Evolutionary conservation across 2,888 invertebrate species (phyloP), one percentile per base, ranked within the genome.

Genomic region (Bimastos eiseni): DNA sequence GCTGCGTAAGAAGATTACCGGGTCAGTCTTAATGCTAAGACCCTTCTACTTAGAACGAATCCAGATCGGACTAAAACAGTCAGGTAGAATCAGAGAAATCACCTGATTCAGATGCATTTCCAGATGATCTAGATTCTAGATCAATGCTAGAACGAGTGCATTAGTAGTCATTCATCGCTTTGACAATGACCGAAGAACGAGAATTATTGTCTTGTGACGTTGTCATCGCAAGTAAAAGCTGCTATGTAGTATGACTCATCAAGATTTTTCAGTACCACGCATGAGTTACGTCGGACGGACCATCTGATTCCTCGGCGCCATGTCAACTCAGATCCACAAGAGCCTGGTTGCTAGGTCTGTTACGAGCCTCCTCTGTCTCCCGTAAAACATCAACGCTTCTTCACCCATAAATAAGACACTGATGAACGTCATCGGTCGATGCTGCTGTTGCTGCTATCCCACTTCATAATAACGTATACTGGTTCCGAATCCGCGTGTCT

Each of bases 401-500:
- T 70, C 55, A 8, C 24, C 21, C 24, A 70, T 70, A 70, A 70
- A 70, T 70, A 70, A 70, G 8, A 70, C 6, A 70, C 24, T 49
- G 15, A 15, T 49, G 21, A 49, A 49, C 49, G 15, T 21, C 49
- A 19, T 49, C 49, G 19, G 21, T 19, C 19, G 49, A 49, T n/a
- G 70, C 30, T 70, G 70, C 70, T n/a, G n/a, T n/a, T n/a, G 70
- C 70, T n/a, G 70, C n/a, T n/a, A 70, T 70, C 70, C 70, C 70
- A 70, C 70, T 70, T 70, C n/a, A 70, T 70, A 70, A 70, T 70
- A 70, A 70, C 70, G n/a, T 70, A n/a, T n/a, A 8, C 70, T 70
- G 30, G 70, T 70, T 70, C 70, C n/a, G 70, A 70, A 70, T 70
- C 30, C n/a, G 70, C n/a, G 70, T 70, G 30, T n/a, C 8, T 30